phyloP scores from a whole-genome alignment of 2,888 invertebrate species.

The Abrostola triplasia region DNA sequence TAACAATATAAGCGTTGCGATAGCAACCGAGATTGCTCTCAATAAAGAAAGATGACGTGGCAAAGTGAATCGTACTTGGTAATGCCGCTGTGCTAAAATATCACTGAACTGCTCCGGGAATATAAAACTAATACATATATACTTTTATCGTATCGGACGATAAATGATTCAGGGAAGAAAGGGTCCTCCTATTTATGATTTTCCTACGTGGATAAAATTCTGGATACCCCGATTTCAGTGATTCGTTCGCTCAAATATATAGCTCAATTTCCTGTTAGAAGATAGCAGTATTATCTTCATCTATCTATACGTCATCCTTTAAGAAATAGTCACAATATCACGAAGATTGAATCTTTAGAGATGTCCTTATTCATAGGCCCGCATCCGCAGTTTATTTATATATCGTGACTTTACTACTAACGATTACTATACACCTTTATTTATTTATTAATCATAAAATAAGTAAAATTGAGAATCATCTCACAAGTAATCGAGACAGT shows the following conservation, averaged over 20 bases:
- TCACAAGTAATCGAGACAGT: too few relatives aligned
- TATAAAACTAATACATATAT: slow-evolving; percentile 36
- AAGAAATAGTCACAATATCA: not conserved
- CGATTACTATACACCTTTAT: too few relatives aligned
- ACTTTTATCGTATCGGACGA: slow-evolving; percentile 39
- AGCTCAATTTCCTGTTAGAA: slow-evolving; percentile 36
- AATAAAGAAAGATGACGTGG: slow-evolving; percentile 41
- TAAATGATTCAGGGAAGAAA: slow-evolving; percentile 54
- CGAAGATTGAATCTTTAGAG: not conserved
- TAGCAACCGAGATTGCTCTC: slow-evolving; percentile 40
- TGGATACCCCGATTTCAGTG: slow-evolving; percentile 39
- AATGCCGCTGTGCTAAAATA: slow-evolving; percentile 34
- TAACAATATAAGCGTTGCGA: slow-evolving; percentile 35
- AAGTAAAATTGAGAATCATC: too few relatives aligned
- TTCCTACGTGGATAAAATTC: slow-evolving; percentile 52
- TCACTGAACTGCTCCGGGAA: slow-evolving; percentile 36
- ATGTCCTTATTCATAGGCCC: not conserved
- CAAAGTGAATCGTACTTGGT: slow-evolving; percentile 27
- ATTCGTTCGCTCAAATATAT: slow-evolving; percentile 46
- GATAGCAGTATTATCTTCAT: slow-evolving; percentile 24
- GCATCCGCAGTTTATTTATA: not conserved
- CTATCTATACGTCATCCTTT: slow-evolving; percentile 8
- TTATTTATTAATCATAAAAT: too few relatives aligned
- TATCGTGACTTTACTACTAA: too few relatives aligned
- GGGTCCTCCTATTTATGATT: slow-evolving; percentile 55